Evolutionary conservation across 1,140 invertebrate species (phyloP).

Genomic region (Drosophila grimshawi): DNA sequence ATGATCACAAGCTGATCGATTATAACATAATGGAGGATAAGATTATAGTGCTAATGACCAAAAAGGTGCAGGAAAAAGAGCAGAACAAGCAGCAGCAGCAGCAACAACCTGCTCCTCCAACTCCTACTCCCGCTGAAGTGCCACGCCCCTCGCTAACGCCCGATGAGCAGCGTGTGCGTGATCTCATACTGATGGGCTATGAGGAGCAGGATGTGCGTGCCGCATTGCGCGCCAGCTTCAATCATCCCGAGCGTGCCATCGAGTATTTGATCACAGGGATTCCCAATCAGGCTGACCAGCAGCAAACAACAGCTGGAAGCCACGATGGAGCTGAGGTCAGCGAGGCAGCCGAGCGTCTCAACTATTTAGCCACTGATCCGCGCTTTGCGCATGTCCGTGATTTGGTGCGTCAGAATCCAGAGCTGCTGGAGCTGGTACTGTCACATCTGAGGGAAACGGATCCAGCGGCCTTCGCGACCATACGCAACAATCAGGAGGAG

Average conservation of each 20-base stretch:
- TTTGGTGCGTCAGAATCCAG: constrained; percentile 61
- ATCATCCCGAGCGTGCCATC: constrained; percentile 78
- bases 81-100: constrained; percentile 3
- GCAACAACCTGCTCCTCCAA: not conserved
- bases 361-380: constrained; percentile 40
- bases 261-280: constrained; percentile 71
- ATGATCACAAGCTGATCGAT: constrained; percentile 45
- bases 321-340: not conserved
- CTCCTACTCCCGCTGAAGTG: not conserved
- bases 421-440: constrained; percentile 48
- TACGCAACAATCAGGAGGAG: constrained; percentile 58
- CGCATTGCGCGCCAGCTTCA: constrained; percentile 71
- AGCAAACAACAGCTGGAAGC: not conserved
- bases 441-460: constrained; percentile 49
- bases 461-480: constrained; percentile 47
- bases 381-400: constrained; percentile 53
- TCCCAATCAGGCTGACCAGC: constrained; percentile 20
- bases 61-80: constrained; percentile 28
- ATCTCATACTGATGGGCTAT: constrained; percentile 73
- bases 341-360: constrained; percentile 19
- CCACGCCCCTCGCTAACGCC: constrained; percentile 20
- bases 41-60: constrained; percentile 71
- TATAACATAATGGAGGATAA: constrained; percentile 65
- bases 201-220: constrained; percentile 65
- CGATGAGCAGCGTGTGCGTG: constrained; percentile 52